Base-by-base conservation (phyloP, 2,797 vertebrate genomes). In the Fundulus diaphanus region DNA sequence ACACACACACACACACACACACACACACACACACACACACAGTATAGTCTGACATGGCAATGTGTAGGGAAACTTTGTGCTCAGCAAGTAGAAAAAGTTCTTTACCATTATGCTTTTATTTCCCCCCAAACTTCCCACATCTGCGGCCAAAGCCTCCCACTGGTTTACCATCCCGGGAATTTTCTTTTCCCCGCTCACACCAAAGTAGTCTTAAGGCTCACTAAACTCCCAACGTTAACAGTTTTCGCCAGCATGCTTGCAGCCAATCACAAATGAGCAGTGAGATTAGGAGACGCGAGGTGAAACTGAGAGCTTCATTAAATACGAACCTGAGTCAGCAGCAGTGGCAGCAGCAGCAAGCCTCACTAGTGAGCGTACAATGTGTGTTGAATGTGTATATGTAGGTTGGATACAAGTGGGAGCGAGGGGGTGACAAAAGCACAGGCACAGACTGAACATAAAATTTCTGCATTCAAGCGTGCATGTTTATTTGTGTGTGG, bases 301-400 rank as follows among this genome's bases (percentile, higher is more conserved):
- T 90, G 89, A 92, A 93, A 93, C 83, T 85, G 90, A 91, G 90
- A 90, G 91, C 87, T 94, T 95, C 93, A 94, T 96, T 95, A 94
- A 94, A 94, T 92, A 92, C 88, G 81, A 92, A 76, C 89, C 93
- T 95, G 94, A 95, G 87, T 95, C 94, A 95, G 95, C 94, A 94
- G 91, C 91, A 91, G 65, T 65, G 73, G 85, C 78, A 76, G 85
- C 80, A 76, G 85, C 33, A 40, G 63, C 63, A 42, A 24, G 85
- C 82, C 84, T 81, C 81, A 75, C 86, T 87, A 72, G 74, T 85
- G 90, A 82, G 84, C 75, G 77, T 22, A 63, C 4, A 63, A 24
- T 74, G n/a, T 40, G 40, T 56, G 68, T 77, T 73, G 65, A 76
- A 74, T 82, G 81, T 82, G 82, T 70, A 65, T 74, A 68, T 71